Conservation (phyloP, 1,140 invertebrate species). For the Prorops nasuta region DNA sequence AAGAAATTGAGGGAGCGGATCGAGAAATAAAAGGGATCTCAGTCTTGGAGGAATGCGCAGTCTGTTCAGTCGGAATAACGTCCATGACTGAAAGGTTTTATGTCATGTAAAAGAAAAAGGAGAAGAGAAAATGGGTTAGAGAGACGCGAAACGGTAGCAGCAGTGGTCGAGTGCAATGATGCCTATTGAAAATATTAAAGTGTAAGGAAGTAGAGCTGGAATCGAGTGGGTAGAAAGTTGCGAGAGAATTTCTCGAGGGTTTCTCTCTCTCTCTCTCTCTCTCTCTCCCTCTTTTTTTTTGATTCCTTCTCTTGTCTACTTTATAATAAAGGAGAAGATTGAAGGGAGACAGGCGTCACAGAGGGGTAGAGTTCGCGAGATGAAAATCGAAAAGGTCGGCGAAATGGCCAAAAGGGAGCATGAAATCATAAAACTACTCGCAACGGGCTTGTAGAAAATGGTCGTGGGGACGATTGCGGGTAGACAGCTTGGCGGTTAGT, state of each 20-base stretch:
- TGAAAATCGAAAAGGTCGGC: slow-evolving; percentile 7
- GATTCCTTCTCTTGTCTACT: neutral
- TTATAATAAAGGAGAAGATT: neutral
- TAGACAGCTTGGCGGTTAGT: slow-evolving; percentile 8
- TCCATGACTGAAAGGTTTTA: too few relatives aligned
- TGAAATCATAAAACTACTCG: slow-evolving; percentile 32
- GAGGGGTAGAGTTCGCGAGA: neutral
- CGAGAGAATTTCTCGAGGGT: neutral
- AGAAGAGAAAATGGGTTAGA: too few relatives aligned
- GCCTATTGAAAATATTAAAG: too few relatives aligned
- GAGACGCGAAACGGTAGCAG: too few relatives aligned
- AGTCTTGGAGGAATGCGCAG: too few relatives aligned
- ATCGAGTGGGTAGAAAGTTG: too few relatives aligned
- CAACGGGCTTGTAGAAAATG: slow-evolving; percentile 20
- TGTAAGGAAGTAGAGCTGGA: too few relatives aligned
- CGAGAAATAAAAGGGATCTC: too few relatives aligned
- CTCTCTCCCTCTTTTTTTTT: neutral
- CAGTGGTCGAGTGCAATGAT: too few relatives aligned
- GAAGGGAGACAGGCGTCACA: neutral
- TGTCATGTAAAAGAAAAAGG: too few relatives aligned
- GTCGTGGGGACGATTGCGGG: slow-evolving; percentile 4
- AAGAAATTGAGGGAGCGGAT: too few relatives aligned
- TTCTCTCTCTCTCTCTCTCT: neutral
- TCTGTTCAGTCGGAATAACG: too few relatives aligned
- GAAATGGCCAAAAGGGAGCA: slow-evolving; percentile 28